Evolutionary conservation across 2,113 vertebrate genomes (phyloP).

Genomic region (Protomyctophum bolini): DNA sequence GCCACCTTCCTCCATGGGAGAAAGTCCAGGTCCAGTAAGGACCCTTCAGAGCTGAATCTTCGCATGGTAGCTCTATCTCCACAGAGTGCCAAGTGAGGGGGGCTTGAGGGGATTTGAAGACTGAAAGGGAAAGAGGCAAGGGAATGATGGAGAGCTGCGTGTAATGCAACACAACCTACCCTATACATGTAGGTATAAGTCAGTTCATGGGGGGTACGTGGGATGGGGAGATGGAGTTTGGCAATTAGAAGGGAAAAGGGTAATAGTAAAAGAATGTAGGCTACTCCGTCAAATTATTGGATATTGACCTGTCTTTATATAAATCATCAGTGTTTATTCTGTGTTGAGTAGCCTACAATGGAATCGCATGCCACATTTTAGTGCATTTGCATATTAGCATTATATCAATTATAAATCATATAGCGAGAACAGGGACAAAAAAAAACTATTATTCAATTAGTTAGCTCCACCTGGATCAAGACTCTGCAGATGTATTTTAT

Average conservation of each 20-base stretch:
- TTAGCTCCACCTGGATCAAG: too few species aligned
- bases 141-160: not conserved
- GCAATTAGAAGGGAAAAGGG: not conserved
- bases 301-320: too few species aligned
- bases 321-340: too few species aligned
- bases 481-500: too few species aligned
- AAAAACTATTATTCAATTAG: too few species aligned
- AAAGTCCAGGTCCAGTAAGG: slow-evolving; percentile 73
- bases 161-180: slow-evolving; percentile 6
- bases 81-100: not conserved
- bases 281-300: too few species aligned
- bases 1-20: slow-evolving; percentile 53
- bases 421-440: too few species aligned
- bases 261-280: not conserved
- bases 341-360: too few species aligned
- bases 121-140: not conserved
- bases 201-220: not conserved
- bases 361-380: too few species aligned
- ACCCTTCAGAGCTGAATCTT: slow-evolving; percentile 77
- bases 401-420: too few species aligned
- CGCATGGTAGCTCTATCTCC: slow-evolving; percentile 60
- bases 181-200: too few species aligned
- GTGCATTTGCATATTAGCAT: too few species aligned
- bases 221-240: not conserved
- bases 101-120: not conserved